These are phyloP conservation scores for Sander vitreus DNA, from an alignment of 2,113 vertebrate species.

Conservation along the genomic window DNA sequence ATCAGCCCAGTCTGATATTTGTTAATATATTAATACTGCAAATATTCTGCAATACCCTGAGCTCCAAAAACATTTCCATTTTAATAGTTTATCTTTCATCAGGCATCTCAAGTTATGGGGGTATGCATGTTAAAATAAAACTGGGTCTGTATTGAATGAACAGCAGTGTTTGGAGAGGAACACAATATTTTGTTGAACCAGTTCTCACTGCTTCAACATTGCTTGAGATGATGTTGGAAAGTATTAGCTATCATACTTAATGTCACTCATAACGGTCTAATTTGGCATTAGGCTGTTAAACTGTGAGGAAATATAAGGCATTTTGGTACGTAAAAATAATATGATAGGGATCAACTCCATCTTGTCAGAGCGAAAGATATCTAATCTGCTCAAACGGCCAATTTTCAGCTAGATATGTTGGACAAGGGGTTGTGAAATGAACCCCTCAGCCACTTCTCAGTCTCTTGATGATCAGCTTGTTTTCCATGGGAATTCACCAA, in stretches of 20 bases:
- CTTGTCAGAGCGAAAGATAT: constrained; percentile 33
- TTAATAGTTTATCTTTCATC: constrained; percentile 68
- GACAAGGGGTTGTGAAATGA: constrained; percentile 45
- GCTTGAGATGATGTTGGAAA: constrained; percentile 40
- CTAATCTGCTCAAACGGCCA: constrained; percentile 29
- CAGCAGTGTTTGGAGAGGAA: constrained; percentile 63
- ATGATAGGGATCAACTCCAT: constrained; percentile 37
- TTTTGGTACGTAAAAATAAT: constrained; percentile 45
- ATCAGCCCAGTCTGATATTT: constrained; percentile 27
- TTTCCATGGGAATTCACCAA: constrained; percentile 46
- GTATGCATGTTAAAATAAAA: constrained; percentile 51
- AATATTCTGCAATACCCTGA: constrained; percentile 25
- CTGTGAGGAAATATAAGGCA: constrained; percentile 28
- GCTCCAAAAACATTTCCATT: constrained; percentile 49
- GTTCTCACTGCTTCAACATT: constrained; percentile 34
- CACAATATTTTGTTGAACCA: constrained; percentile 45
- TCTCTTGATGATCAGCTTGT: constrained; percentile 19
- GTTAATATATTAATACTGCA: constrained; percentile 40
- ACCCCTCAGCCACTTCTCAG: constrained; percentile 1
- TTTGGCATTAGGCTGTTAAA: constrained; percentile 46
- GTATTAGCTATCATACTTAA: constrained; percentile 14
- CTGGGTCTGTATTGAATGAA: constrained; percentile 52
- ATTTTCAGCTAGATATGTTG: constrained; percentile 38
- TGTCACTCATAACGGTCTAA: constrained; percentile 36
- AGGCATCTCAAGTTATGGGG: constrained; percentile 43